Conservation (phyloP, 2,113 vertebrate genomes). For the Semnornis frantzii region DNA sequence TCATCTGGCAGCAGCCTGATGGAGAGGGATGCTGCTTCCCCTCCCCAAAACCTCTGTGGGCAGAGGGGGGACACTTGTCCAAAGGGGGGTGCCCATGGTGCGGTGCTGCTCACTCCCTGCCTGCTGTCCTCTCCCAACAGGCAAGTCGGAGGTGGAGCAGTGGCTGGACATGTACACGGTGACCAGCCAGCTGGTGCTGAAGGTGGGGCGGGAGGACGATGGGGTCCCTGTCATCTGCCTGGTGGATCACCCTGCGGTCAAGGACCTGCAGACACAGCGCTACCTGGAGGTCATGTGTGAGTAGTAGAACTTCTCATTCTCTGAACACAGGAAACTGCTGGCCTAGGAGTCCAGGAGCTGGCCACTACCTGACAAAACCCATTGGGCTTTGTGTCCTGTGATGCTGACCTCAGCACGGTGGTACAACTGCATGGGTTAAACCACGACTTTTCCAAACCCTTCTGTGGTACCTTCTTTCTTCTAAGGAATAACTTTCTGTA, state of each 20-base stretch:
- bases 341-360: neutral
- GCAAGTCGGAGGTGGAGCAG: conserved; percentile 89
- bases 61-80: accelerated
- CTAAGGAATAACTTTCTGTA: neutral
- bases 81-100: neutral
- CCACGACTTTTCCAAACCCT: neutral
- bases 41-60: neutral
- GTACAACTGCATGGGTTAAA: neutral
- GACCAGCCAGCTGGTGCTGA: conserved; percentile 89
- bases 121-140: neutral
- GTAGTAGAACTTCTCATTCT: conserved; percentile 62
- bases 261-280: conserved; percentile 92
- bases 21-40: neutral
- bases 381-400: neutral
- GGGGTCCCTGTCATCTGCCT: conserved; percentile 92
- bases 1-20: accelerated
- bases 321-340: accelerated
- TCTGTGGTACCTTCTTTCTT: neutral
- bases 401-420: neutral
- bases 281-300: conserved; percentile 97
- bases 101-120: neutral
- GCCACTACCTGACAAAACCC: no score
- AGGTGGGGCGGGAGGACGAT: conserved; percentile 92
- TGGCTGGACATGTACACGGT: conserved; percentile 94
- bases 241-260: conserved; percentile 95